Evolutionary conservation across 2,888 invertebrate species (phyloP), one percentile per base, ranked within the genome.

Genomic region (Netelia fuscicornis): DNA sequence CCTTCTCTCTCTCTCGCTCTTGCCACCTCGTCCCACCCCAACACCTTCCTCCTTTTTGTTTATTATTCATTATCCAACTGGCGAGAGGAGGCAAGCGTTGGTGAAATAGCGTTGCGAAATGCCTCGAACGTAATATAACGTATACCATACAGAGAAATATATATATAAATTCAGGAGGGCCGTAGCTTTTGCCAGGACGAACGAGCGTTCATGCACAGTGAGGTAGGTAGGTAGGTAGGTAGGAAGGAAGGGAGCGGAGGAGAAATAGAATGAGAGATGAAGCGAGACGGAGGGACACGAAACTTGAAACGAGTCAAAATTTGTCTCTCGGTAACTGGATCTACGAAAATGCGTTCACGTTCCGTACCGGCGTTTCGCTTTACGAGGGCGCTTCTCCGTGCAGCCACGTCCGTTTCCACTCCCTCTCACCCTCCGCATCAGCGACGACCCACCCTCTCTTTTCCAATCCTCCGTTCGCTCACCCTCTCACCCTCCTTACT

Each of bases 271-370:
- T 74, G 70, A 80, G 71, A 71, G 70, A 44, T 70, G 77, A 23
- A 80, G 80, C 74, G 82, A 84, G 82, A 65, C 67, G 79, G 71
- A 81, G 76, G 68, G 83, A 79, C 77, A 81, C 81, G 76, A 87
- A 88, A 86, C 80, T 76, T 82, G 83, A 86, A 87, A 86, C 85
- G 87, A 86, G 88, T 85, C 80, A 82, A 88, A 88, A 87, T 88
- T 87, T 85, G 87, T 88, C 87, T 86, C 87, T 83, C 85, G 80
- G 87, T 87, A 87, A 87, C 86, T 87, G 85, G 86, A 87, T 87
- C 86, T 87, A 81, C 85, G 86, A 86, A 87, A 87, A 87, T 87
- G 86, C 87, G 85, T 87, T 87, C 87, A 87, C 86, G 86, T 87
- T 87, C 78, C 72, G 75, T 83, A 81, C 85, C 77, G 78, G 78